Base-by-base conservation (phyloP, 2,113 vertebrate species). In the Myrmophylax atrothorax region DNA sequence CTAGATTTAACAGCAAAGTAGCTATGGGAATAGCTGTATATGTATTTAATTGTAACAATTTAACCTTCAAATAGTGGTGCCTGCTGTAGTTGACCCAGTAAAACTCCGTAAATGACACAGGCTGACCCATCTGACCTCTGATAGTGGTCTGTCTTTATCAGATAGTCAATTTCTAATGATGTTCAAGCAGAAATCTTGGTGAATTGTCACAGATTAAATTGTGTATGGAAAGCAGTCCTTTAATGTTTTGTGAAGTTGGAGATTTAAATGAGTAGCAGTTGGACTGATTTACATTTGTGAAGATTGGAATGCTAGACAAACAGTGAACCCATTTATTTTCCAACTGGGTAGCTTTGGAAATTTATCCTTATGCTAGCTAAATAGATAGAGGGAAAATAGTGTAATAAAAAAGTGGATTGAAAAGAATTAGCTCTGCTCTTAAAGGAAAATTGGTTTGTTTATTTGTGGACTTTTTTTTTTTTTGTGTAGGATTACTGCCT, bases 31-130 rank as follows among this genome's bases (percentile, higher is more conserved):
- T 97, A 97, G 97, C 94, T 96, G 95, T 97, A 96, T 98, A 98
- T 98, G 98, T 98, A 97, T 98, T 98, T 98, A 98, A 98, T 98
- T 98, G 98, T 98, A 98, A 98, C 98, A 98, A 98, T 98, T 98
- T 98, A 98, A 98, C 98, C 97, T 98, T 98, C 98, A 98, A 98
- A 98, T 95, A 95, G 78, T 47, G 87, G 93, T 96, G 97, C 92
- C 95, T 97, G 97, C 97, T 96, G 94, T 40, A 94, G 97, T 42
- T 98, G 98, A 98, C 97, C 98, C 96, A 91, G 95, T 94, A 96
- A 97, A 98, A 98, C 93, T 94, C 92, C 81, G 91, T 94, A 98
- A 99, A 99, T 98, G 99, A 98, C 97, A 97, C 93, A 46, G 52
- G 66, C 10, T 97, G 98, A 98, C 98, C 98, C 55, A 9, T 23